These are phyloP conservation scores for Brachionus sp. DNA, from an alignment of 1,140 invertebrate genomes.

Conservation along the genomic window DNA sequence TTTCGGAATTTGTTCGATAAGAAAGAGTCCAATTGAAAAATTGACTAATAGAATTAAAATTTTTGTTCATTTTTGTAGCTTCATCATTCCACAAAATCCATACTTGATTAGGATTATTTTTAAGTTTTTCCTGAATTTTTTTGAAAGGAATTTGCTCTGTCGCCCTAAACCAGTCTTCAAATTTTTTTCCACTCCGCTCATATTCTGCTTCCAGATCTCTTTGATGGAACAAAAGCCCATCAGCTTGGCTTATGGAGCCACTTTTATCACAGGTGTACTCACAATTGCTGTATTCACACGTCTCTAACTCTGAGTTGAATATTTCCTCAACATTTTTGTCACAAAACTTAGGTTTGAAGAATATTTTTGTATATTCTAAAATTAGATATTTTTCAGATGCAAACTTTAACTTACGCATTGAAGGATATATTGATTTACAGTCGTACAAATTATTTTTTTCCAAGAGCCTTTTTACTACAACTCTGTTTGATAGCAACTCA, in stretches of 20 bases:
- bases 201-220: slow-evolving; percentile 25
- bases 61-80: neutral
- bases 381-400: neutral
- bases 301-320: slow-evolving; percentile 21
- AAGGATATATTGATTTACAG: neutral
- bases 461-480: neutral
- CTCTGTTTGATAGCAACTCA: neutral
- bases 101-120: slow-evolving; percentile 41
- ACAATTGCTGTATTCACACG: slow-evolving; percentile 27
- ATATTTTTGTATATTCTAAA: slow-evolving; percentile 41
- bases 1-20: slow-evolving; percentile 13
- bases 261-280: slow-evolving; percentile 40
- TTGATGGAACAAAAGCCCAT: slow-evolving; percentile 29
- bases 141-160: slow-evolving; percentile 33
- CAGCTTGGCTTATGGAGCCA: neutral
- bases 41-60: slow-evolving; percentile 6
- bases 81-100: slow-evolving; percentile 46
- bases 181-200: neutral
- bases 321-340: neutral
- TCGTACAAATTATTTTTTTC: neutral
- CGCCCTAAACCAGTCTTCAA: neutral
- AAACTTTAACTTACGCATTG: neutral
- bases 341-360: slow-evolving; percentile 33
- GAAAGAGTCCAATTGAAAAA: slow-evolving; percentile 45
- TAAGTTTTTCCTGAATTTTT: neutral